These are phyloP conservation scores for Myrmecobius fasciatus DNA, from an alignment of 2,113 vertebrate species.

Conservation along the genomic window DNA sequence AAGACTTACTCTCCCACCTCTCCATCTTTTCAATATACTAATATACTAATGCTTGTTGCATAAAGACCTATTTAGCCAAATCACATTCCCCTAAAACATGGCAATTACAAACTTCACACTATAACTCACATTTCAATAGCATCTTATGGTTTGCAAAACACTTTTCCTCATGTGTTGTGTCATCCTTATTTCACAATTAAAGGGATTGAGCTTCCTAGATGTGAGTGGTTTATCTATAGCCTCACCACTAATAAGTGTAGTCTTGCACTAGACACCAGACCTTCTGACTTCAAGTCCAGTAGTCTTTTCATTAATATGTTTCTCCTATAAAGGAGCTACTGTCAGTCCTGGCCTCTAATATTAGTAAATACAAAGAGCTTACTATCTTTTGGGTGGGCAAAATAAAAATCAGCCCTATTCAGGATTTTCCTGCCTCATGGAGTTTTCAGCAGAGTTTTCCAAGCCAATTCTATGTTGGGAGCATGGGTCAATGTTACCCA, in stretches of 20 bases:
- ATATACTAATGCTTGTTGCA: background rate
- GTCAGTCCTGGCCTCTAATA: slow-evolving; percentile 29
- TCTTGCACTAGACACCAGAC: background rate
- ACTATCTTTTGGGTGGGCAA: slow-evolving; percentile 11
- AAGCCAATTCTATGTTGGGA: background rate
- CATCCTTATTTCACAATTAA: background rate
- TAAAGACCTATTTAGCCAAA: background rate
- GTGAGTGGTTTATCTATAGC: background rate
- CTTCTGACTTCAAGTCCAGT: background rate
- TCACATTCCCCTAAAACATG: background rate
- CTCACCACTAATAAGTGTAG: background rate
- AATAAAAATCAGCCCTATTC: slow-evolving; percentile 11
- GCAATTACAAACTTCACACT: background rate
- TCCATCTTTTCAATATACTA: background rate
- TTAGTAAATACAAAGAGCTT: background rate
- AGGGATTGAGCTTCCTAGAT: background rate
- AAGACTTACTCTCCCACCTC: background rate
- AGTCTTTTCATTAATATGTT: background rate
- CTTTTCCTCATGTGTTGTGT: background rate
- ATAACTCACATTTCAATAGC: background rate
- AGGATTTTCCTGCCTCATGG: background rate
- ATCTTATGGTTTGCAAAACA: background rate
- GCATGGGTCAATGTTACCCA: background rate
- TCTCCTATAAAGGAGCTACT: slow-evolving; percentile 2
- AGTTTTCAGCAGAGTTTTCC: background rate